phyloP scores from a whole-genome alignment of 2,797 vertebrate genomes.

The Hybognathus amarus region DNA sequence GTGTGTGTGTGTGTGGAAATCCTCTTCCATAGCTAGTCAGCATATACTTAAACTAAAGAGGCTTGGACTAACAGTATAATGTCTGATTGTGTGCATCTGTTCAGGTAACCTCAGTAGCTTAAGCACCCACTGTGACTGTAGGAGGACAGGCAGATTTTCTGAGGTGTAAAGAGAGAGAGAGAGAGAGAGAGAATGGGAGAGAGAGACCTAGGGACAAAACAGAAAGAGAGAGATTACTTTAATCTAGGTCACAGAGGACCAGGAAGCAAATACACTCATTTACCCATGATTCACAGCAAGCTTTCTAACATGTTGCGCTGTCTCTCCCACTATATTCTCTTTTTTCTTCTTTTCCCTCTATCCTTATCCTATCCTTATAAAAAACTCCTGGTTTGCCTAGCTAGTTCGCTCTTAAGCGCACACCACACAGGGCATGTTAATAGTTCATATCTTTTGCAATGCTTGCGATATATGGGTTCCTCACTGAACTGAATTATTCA shows the following conservation, averaged over 20 bases:
- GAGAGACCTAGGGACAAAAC: slow-evolving; percentile 44
- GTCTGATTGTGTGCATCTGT: slow-evolving; percentile 40
- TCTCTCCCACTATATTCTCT: slow-evolving; percentile 61
- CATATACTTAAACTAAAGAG: slow-evolving; percentile 25
- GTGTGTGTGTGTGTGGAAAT: slow-evolving; percentile 30
- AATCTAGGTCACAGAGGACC: slow-evolving; percentile 82
- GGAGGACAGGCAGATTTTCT: slow-evolving; percentile 61
- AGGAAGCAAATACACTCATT: slow-evolving; percentile 75
- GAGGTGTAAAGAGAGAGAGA: slow-evolving; percentile 40
- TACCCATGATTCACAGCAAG: slow-evolving; percentile 72
- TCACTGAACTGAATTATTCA: slow-evolving; percentile 41
- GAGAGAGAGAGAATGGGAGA: slow-evolving; percentile 13
- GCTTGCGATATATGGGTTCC: slow-evolving; percentile 32
- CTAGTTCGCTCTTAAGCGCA: background rate
- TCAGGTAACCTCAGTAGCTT: slow-evolving; percentile 43
- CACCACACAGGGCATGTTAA: slow-evolving; percentile 31
- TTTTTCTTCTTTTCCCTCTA: slow-evolving; percentile 53
- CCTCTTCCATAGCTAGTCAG: slow-evolving; percentile 31
- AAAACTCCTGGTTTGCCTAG: background rate
- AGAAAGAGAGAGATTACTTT: slow-evolving; percentile 72
- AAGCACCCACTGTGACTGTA: slow-evolving; percentile 25
- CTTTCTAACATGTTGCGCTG: slow-evolving; percentile 24
- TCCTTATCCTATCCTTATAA: background rate
- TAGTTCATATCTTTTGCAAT: slow-evolving; percentile 51
- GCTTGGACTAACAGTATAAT: slow-evolving; percentile 14